Conservation (phyloP, 30 jellyfish, hydroid and myxozoan species). For the Aurelia sp. region DNA sequence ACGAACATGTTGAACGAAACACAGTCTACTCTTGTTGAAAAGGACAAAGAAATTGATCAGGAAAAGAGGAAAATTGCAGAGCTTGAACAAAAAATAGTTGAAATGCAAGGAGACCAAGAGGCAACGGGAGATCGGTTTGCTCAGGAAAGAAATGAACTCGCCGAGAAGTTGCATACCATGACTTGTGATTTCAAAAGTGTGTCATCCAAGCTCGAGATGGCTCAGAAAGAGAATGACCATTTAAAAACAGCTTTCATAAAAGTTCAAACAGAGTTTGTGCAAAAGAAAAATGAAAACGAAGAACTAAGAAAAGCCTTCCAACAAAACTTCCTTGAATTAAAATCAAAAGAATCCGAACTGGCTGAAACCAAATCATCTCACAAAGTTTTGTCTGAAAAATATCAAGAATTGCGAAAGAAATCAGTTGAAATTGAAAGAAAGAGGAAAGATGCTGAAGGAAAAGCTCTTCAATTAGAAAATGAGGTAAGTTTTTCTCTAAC, state of each 20-base stretch:
- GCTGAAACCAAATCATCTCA: background rate
- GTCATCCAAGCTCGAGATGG: conserved; percentile 18
- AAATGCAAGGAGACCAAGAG: conserved; percentile 26
- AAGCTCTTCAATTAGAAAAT: too few relatives aligned
- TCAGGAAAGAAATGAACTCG: conserved; percentile 33
- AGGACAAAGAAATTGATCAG: too few relatives aligned
- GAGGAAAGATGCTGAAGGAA: too few relatives aligned
- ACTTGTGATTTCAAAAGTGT: conserved; percentile 11
- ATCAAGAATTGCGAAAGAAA: conserved; percentile 29
- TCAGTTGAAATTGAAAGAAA: background rate
- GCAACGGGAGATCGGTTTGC: background rate
- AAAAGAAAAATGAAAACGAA: conserved; percentile 11
- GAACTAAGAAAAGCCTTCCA: conserved; percentile 32
- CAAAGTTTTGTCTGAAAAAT: background rate
- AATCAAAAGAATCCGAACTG: conserved; percentile 15
- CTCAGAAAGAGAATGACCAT: conserved; percentile 57
- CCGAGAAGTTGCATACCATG: conserved; percentile 22
- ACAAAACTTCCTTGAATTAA: background rate
- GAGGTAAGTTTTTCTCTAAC: too few relatives aligned
- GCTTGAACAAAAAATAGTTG: conserved; percentile 64
- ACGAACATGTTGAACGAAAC: too few relatives aligned
- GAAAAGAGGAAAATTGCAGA: background rate
- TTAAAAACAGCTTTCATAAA: conserved; percentile 67
- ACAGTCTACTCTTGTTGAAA: too few relatives aligned
- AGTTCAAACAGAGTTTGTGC: conserved; percentile 31